These are phyloP conservation scores for Lutjanus argentimaculatus DNA, from an alignment of 2,797 vertebrate genomes.

Conservation along the genomic window DNA sequence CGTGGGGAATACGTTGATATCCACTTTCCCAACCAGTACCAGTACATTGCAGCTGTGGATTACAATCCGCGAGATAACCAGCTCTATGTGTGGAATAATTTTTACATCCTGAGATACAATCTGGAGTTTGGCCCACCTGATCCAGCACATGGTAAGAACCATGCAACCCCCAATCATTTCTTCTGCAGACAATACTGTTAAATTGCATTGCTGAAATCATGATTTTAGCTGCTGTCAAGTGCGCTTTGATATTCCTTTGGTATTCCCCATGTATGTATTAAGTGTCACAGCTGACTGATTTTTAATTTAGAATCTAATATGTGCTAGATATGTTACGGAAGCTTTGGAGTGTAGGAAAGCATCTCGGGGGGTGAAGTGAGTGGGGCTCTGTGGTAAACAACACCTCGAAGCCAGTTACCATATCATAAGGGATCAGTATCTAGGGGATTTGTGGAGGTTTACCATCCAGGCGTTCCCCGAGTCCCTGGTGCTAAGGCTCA, in stretches of 20 bases:
- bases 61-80: conserved; percentile 99
- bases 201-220: conserved; percentile 53
- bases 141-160: conserved; percentile 94
- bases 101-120: conserved; percentile 97
- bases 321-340: conserved; percentile 81
- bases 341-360: conserved; percentile 71
- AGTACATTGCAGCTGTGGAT: conserved; percentile 99
- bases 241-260: conserved; percentile 64
- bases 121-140: conserved; percentile 97
- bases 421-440: conserved; percentile 84
- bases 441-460: conserved; percentile 80
- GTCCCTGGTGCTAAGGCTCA: conserved; percentile 72
- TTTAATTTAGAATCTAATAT: conserved; percentile 87
- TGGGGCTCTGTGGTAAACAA: conserved; percentile 83
- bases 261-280: conserved; percentile 73
- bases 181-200: conserved; percentile 53
- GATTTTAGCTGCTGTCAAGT: conserved; percentile 69
- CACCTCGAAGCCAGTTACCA: conserved; percentile 82
- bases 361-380: conserved; percentile 67
- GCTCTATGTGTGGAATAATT: conserved; percentile 99
- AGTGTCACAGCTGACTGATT: conserved; percentile 80
- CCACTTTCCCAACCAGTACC: conserved; percentile 99
- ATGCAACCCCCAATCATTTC: neutral
- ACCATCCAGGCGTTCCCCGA: conserved; percentile 75
- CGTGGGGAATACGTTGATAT: conserved; percentile 94